These are phyloP conservation scores for Petaurus breviceps DNA, from an alignment of 2,113 vertebrate genomes.

Conservation along the genomic window DNA sequence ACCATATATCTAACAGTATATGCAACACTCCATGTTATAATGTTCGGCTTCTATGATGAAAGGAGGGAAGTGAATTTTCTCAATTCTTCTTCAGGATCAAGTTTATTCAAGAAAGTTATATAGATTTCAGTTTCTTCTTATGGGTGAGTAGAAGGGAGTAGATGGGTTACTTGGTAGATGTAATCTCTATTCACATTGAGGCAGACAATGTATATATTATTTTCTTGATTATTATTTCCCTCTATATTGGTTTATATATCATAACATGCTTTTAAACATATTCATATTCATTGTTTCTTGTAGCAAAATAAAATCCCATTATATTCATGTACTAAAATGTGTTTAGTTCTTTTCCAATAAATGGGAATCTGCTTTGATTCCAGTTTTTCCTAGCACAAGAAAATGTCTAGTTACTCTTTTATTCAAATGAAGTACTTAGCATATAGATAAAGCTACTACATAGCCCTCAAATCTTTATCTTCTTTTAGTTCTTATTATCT, in stretches of 20 bases:
- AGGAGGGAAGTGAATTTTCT: not conserved
- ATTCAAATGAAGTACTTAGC: not conserved
- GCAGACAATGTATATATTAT: not conserved
- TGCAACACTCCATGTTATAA: not conserved
- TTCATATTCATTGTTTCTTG: not conserved
- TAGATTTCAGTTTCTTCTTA: not conserved
- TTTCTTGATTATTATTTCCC: not conserved
- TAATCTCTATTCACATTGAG: not conserved
- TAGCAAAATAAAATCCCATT: not conserved
- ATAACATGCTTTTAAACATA: not conserved
- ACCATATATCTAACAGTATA: not conserved
- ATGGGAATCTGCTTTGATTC: not conserved
- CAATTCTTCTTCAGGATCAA: not conserved
- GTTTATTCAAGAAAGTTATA: not conserved
- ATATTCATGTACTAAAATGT: not conserved
- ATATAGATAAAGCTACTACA: not conserved
- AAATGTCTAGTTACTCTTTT: not conserved
- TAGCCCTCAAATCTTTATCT: not conserved
- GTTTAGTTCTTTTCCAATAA: not conserved
- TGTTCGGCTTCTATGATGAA: not conserved
- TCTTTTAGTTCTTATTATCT: not conserved
- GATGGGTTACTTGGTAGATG: not conserved
- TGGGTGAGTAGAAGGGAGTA: not conserved
- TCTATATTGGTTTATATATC: not conserved
- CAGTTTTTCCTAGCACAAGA: not conserved